Evolutionary conservation across 2,888 invertebrate species (phyloP).

Genomic region (Eueremaeus valkanovi): DNA sequence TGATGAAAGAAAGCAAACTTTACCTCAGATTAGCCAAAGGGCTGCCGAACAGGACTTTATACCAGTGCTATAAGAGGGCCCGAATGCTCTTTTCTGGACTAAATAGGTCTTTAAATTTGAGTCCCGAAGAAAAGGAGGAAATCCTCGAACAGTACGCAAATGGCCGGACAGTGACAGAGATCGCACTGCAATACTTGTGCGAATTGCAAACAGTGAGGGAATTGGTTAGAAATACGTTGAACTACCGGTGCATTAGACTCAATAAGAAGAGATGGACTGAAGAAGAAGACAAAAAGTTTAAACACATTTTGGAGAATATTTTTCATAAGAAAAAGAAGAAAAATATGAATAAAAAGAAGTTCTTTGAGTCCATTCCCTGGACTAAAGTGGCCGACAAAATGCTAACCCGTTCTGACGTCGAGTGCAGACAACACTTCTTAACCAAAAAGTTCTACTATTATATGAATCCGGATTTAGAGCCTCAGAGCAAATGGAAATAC

Average conservation of each 20-base stretch:
- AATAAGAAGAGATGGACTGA: background rate
- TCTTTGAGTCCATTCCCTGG: background rate
- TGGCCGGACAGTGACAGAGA: background rate
- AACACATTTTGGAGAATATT: too few relatives aligned
- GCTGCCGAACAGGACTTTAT: background rate
- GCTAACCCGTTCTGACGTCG: background rate
- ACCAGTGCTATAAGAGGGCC: background rate
- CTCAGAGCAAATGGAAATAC: too few relatives aligned
- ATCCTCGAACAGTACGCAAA: background rate
- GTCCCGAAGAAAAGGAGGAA: background rate
- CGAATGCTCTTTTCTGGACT: background rate
- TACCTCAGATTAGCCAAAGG: conserved; percentile 4
- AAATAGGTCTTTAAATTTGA: background rate
- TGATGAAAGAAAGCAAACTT: background rate
- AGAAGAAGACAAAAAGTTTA: background rate
- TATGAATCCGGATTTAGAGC: too few relatives aligned
- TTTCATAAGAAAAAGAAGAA: background rate
- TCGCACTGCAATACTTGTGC: background rate
- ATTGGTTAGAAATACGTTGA: background rate
- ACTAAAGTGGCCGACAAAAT: background rate
- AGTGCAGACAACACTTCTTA: background rate
- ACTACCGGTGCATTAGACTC: background rate
- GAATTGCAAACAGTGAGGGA: background rate
- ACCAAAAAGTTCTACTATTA: too few relatives aligned
- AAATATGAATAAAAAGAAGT: background rate